phyloP scores from a whole-genome alignment of 2,888 invertebrate species.

The Asteroscopus sphinx region DNA sequence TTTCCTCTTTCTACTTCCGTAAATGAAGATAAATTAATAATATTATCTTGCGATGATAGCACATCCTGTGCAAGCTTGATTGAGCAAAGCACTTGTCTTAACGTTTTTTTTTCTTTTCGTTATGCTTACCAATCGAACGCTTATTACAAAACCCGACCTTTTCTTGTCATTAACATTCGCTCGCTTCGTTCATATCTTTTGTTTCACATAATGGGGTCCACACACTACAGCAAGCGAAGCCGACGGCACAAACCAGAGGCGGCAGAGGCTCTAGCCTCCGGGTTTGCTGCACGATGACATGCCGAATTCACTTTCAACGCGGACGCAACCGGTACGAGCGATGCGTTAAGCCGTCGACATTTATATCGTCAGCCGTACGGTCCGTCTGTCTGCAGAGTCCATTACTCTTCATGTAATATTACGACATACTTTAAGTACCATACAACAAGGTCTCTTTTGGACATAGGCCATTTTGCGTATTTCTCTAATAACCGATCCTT shows the following conservation, averaged over 20 bases:
- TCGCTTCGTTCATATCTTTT: conserved; percentile 7
- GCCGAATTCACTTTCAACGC: conserved; percentile 8
- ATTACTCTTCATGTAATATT: conserved; percentile 13
- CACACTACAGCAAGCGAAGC: conserved; percentile 1
- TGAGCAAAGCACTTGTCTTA: no score
- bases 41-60: no score
- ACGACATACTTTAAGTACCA: conserved; percentile 12
- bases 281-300: neutral
- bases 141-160: conserved; percentile 6
- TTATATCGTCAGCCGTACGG: conserved; percentile 2
- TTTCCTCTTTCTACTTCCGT: no score
- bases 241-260: conserved; percentile 5
- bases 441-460: conserved; percentile 13
- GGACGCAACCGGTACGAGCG: neutral
- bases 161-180: conserved; percentile 2
- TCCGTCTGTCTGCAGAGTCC: neutral
- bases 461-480: conserved; percentile 6
- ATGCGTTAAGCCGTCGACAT: conserved; percentile 2
- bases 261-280: neutral
- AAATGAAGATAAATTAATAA: no score
- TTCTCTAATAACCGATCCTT: conserved; percentile 26
- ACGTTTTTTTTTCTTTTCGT: no score
- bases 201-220: neutral
- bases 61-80: no score
- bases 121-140: neutral